Evolutionary conservation across 2,113 vertebrate genomes (phyloP).

Genomic region (Mormyrus iriodes): DNA sequence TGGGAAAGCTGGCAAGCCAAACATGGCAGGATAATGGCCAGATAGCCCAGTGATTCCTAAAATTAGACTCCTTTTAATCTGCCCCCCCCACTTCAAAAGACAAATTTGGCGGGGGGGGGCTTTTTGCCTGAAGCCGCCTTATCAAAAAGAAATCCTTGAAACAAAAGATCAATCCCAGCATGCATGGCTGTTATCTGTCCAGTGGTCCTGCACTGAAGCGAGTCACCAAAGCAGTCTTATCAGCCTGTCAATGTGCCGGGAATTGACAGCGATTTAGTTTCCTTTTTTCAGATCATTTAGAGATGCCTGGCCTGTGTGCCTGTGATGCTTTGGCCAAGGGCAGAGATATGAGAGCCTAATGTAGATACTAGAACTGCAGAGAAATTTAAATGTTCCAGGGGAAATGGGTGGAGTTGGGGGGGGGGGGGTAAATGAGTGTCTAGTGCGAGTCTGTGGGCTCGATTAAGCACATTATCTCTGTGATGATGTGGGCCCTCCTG

Average conservation of each 20-base stretch:
- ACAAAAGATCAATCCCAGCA: slow-evolving; percentile 52
- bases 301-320: slow-evolving; percentile 26
- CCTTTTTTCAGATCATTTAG: slow-evolving; percentile 34
- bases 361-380: slow-evolving; percentile 7
- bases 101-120: slow-evolving; percentile 25
- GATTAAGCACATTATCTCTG: slow-evolving; percentile 1
- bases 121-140: slow-evolving; percentile 51
- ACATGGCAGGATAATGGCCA: slow-evolving; percentile 22
- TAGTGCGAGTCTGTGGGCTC: background rate
- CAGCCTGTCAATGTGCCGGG: slow-evolving; percentile 38
- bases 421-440: background rate
- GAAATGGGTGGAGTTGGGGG: background rate
- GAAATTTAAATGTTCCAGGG: background rate
- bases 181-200: slow-evolving; percentile 53
- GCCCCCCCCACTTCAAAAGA: slow-evolving; percentile 14
- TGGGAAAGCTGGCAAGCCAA: background rate
- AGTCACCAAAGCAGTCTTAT: slow-evolving; percentile 48
- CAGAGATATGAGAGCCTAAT: background rate
- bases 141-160: slow-evolving; percentile 49
- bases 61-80: slow-evolving; percentile 37
- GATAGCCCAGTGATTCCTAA: slow-evolving; percentile 32
- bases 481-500: background rate
- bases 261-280: slow-evolving; percentile 46
- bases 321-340: background rate
- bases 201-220: slow-evolving; percentile 42